Conservation (phyloP, 2,797 vertebrate species). For the Luscinia megarhynchos region DNA sequence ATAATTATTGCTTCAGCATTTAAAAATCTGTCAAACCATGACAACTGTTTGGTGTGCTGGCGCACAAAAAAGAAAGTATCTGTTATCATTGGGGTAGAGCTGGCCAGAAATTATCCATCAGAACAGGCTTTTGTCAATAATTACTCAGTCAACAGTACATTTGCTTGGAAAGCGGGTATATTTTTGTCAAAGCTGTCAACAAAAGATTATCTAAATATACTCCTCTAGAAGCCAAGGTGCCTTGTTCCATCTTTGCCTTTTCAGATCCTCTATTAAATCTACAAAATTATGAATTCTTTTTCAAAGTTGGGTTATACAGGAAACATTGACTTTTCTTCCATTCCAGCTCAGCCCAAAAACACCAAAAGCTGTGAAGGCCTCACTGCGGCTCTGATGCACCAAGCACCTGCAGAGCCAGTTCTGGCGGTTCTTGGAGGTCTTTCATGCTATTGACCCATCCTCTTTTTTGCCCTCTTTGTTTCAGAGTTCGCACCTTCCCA, state of each 20-base stretch:
- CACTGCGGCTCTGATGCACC: not conserved
- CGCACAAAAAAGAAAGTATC: not conserved
- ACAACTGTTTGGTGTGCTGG: not conserved
- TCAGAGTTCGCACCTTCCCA: slow-evolving; percentile 91
- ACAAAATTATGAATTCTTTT: not conserved
- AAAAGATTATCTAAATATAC: not conserved
- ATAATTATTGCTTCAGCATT: slow-evolving; percentile 17
- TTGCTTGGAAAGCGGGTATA: not conserved
- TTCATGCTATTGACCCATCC: not conserved
- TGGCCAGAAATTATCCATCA: slow-evolving; percentile 16
- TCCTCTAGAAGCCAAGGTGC: not conserved
- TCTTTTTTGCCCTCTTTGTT: not conserved
- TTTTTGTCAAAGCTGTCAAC: slow-evolving; percentile 11
- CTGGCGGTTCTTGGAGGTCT: not conserved
- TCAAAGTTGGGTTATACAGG: not conserved
- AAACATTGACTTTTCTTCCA: not conserved
- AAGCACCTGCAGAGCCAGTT: not conserved
- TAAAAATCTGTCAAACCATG: not conserved
- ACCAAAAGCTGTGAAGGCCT: not conserved
- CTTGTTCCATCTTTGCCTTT: not conserved
- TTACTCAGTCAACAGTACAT: slow-evolving; percentile 5
- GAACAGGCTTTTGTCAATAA: slow-evolving; percentile 31
- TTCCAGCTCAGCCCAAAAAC: not conserved
- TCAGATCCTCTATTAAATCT: not conserved
- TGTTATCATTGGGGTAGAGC: not conserved